Base-by-base conservation (phyloP, 2,797 vertebrate genomes). In the Semaprochilodus insignis region DNA sequence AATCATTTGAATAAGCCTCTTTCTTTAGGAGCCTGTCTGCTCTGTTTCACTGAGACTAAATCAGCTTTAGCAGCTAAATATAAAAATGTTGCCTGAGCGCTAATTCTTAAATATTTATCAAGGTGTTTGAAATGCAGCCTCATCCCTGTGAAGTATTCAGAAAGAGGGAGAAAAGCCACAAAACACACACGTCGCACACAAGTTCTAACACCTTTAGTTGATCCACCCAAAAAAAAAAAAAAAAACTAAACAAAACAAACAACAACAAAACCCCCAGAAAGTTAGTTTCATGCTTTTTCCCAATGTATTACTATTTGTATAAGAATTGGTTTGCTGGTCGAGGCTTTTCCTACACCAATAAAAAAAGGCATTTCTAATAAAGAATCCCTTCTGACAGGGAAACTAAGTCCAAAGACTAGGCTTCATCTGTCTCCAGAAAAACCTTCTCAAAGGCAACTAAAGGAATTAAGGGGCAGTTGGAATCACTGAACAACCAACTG, bases 1-100 rank as follows among this genome's bases (percentile, higher is more conserved):
- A 89, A 90, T 93, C 81, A 94, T 94, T 94, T 94, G 92, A 94
- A 95, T 95, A 95, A 95, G 94, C 94, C 90, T 94, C 94, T 95
- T 94, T 94, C 85, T 89, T 88, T 78, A 84, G 23, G 75, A 88
- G 89, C 81, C 83, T 88, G 89, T 92, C 91, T 89, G 89, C 86
- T 90, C 83, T 93, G 93, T 94, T 93, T 95, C 92, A 91, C 83
- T 86, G 88, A 82, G 85, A 87, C 89, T 85, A 93, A 95, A 95
- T 91, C 92, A 91, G 94, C 93, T 95, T 95, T 94, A 85, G 85
- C 86, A 72, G 90, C 92, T 95, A 94, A 94, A 95, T 94, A 92
- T 94, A 95, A 92, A 85, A 92, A 88, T 85, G 78, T 83, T 91
- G 91, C 86, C 83, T 87, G 90, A 88, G 88, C 89, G 91, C 91